Conservation (phyloP, 2,113 vertebrate species). For the Cyanistes caeruleus region DNA sequence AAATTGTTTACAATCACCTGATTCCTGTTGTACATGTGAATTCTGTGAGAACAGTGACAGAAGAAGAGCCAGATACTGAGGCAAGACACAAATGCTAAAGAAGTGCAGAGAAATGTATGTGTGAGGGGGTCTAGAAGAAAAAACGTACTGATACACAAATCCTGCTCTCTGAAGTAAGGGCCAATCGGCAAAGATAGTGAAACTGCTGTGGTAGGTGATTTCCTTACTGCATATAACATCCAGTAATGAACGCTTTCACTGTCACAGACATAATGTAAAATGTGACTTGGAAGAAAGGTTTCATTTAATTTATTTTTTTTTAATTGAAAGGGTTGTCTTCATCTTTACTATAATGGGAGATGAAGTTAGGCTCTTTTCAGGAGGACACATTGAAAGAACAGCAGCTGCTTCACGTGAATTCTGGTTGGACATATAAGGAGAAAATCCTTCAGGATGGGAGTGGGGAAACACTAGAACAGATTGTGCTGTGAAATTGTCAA, state of each 20-base stretch:
- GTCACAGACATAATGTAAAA: not conserved
- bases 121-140: not conserved
- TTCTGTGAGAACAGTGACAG: not conserved
- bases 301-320: not conserved
- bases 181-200: not conserved
- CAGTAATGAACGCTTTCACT: not conserved
- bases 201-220: not conserved
- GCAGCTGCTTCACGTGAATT: not conserved
- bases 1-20: not conserved
- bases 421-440: rapidly evolving
- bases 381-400: not conserved
- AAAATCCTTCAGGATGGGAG: not conserved
- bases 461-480: not conserved
- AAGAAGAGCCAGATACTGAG: not conserved
- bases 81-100: not conserved
- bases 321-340: not conserved
- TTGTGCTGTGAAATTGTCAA: not conserved
- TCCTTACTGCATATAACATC: not conserved
- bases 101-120: not conserved
- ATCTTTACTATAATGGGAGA: not conserved
- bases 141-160: not conserved
- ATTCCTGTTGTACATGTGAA: rapidly evolving
- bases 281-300: not conserved
- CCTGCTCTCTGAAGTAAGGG: not conserved
- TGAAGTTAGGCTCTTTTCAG: not conserved